Evolutionary conservation across 2,888 invertebrate genomes (phyloP).

Genomic region (Latrodectus hesperus): DNA sequence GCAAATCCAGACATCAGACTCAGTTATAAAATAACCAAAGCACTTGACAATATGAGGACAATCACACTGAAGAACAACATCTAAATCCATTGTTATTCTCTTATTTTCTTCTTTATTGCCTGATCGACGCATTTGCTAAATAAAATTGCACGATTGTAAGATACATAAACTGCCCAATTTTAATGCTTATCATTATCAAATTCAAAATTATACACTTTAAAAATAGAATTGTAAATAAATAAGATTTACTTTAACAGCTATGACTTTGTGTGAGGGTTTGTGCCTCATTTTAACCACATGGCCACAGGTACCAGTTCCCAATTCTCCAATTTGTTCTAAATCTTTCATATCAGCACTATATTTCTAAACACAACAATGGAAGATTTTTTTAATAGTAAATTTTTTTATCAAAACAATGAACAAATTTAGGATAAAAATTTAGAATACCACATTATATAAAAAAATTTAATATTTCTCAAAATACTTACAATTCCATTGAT

Average conservation of each 20-base stretch:
- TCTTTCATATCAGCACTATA: conserved; percentile 85
- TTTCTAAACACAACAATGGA: conserved; percentile 75
- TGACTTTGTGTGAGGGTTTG: conserved; percentile 86
- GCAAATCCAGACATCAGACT: conserved; percentile 92
- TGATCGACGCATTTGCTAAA: conserved; percentile 95
- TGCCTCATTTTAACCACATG: conserved; percentile 98
- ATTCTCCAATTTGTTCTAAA: conserved; percentile 81
- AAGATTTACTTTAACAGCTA: conserved; percentile 89
- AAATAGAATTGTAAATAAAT: not conserved
- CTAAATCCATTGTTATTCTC: conserved; percentile 98
- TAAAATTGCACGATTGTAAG: conserved; percentile 67
- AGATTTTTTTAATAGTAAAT: not conserved
- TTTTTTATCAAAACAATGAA: not conserved
- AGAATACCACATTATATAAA: not conserved
- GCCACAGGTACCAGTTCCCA: conserved; percentile 96
- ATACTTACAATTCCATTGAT: conserved; percentile 81
- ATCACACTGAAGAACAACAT: conserved; percentile 97
- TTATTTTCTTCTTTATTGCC: conserved; percentile 98
- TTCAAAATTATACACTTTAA: not conserved
- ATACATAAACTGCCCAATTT: not conserved
- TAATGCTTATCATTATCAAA: no score
- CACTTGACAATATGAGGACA: conserved; percentile 98
- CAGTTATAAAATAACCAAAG: conserved; percentile 97
- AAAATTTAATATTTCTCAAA: not conserved
- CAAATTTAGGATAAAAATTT: not conserved